These are phyloP conservation scores for Ptilorrhoa leucosticta DNA, from an alignment of 2,113 vertebrate species.

Conservation along the genomic window DNA sequence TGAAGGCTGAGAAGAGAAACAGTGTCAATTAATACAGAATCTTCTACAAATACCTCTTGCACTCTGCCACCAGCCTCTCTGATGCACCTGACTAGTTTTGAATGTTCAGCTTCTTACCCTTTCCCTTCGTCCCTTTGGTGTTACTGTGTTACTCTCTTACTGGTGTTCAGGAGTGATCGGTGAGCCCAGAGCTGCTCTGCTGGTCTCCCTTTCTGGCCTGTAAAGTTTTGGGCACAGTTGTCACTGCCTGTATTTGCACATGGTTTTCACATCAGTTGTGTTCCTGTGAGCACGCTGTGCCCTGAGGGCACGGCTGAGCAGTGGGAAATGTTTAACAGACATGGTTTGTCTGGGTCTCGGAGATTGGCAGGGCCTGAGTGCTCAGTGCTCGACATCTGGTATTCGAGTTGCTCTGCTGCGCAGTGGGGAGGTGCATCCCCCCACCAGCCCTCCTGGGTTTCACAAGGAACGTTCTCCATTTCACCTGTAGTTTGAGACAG, in stretches of 20 bases:
- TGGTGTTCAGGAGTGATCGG: not conserved
- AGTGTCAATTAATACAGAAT: not conserved
- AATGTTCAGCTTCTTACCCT: not conserved
- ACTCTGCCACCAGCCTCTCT: not conserved
- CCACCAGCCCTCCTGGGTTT: not conserved
- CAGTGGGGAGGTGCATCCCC: not conserved
- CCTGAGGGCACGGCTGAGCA: not conserved
- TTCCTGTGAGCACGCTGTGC: not conserved
- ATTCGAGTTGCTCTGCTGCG: not conserved
- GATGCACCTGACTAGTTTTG: not conserved
- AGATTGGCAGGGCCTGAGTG: not conserved
- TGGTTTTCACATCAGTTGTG: not conserved
- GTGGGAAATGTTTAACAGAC: not conserved
- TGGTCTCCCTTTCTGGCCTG: not conserved
- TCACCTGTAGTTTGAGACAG: not conserved
- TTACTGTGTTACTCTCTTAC: not conserved
- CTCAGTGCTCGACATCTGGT: rapidly evolving
- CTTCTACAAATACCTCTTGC: not conserved
- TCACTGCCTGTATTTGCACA: not conserved
- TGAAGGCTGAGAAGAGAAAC: not conserved
- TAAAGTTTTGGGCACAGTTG: not conserved
- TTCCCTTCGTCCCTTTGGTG: not conserved
- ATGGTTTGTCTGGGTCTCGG: not conserved
- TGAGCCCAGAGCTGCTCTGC: not conserved
- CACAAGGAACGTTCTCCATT: not conserved